phyloP scores from a whole-genome alignment of 2,888 invertebrate species.

The Troilus luridus region DNA sequence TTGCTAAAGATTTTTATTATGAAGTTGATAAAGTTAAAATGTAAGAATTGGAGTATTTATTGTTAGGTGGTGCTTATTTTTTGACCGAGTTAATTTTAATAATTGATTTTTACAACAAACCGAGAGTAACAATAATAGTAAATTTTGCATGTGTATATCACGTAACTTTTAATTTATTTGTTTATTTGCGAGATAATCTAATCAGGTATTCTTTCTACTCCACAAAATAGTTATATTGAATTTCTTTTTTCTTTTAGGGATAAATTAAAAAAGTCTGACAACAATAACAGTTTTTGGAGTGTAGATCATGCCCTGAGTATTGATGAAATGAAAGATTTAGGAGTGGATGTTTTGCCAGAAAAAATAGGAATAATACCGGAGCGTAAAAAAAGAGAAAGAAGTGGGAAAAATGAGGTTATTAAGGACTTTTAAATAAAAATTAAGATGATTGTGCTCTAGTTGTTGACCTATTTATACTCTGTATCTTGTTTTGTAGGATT shows the following conservation, averaged over 20 bases:
- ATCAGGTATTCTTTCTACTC: neutral
- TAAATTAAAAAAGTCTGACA: conserved; percentile 43
- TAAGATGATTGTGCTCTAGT: neutral
- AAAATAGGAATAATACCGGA: conserved; percentile 35
- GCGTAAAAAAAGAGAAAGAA: conserved; percentile 41
- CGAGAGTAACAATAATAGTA: neutral
- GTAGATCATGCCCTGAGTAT: conserved; percentile 45
- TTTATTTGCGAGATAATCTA: neutral
- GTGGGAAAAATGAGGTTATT: conserved; percentile 19
- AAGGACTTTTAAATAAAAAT: neutral
- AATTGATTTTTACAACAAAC: neutral
- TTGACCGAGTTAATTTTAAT: neutral
- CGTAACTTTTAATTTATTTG: neutral
- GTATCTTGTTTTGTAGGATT: conserved; percentile 34
- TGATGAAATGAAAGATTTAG: conserved; percentile 60
- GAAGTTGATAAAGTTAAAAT: conserved; percentile 43
- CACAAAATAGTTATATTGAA: neutral
- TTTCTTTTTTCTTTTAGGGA: neutral
- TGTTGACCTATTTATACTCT: neutral
- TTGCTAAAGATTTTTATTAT: neutral
- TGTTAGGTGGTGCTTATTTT: neutral
- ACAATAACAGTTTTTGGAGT: conserved; percentile 55
- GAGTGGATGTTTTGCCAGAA: conserved; percentile 58
- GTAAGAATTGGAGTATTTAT: neutral
- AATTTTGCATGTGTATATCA: neutral